Conservation (phyloP, 2,888 invertebrate genomes). For the Exocentrus adspersus region DNA sequence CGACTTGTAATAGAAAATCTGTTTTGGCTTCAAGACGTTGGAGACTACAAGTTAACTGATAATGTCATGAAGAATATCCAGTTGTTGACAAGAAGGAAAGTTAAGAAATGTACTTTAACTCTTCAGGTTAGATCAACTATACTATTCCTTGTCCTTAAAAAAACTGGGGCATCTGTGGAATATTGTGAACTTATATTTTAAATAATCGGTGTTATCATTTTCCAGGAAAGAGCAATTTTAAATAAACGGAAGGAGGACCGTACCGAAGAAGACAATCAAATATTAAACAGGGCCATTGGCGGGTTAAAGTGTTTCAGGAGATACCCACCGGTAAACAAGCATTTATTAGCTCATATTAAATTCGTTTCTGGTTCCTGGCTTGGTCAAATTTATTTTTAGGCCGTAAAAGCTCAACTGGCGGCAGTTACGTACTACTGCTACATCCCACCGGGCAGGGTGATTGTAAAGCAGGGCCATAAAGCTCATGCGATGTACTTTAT, state of each 20-base stretch:
- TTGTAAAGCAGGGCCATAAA: constrained; percentile 71
- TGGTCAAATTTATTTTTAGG: constrained; percentile 57
- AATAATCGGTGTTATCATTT: no score
- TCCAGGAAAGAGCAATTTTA: constrained; percentile 71
- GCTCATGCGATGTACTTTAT: constrained; percentile 62
- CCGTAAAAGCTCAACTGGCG: constrained; percentile 71
- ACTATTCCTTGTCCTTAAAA: no score
- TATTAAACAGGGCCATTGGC: constrained; percentile 69
- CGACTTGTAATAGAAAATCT: constrained; percentile 69
- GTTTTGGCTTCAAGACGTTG: constrained; percentile 68
- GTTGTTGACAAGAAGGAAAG: constrained; percentile 51
- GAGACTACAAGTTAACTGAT: constrained; percentile 61
- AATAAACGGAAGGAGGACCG: constrained; percentile 68
- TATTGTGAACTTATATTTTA: no score
- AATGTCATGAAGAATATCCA: constrained; percentile 68
- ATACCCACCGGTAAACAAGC: constrained; percentile 69
- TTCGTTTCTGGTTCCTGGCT: not conserved
- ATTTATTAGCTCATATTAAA: no score
- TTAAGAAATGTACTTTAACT: constrained; percentile 48
- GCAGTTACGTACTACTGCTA: constrained; percentile 72
- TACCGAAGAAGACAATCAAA: constrained; percentile 70
- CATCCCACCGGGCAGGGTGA: constrained; percentile 67
- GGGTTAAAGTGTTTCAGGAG: constrained; percentile 71
- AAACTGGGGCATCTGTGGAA: no score
- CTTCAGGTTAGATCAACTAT: constrained; percentile 33